Evolutionary conservation across 2,113 vertebrate genomes (phyloP).

Genomic region (Thunnus maccoyii): DNA sequence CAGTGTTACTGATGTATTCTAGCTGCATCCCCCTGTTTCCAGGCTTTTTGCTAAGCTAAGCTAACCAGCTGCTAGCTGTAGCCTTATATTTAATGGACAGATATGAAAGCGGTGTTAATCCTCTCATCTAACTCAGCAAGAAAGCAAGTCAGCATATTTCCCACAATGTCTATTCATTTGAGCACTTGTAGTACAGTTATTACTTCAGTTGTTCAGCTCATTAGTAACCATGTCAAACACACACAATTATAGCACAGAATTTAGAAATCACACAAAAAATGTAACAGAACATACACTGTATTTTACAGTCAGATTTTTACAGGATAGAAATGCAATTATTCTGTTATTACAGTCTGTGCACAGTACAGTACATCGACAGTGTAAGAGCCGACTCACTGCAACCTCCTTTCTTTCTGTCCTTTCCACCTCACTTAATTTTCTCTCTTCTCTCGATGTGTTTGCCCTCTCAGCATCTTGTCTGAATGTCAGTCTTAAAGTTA

Average conservation of each 20-base stretch:
- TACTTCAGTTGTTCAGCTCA: not conserved
- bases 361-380: not conserved
- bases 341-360: not conserved
- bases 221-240: not conserved
- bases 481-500: not conserved
- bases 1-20: too few species aligned
- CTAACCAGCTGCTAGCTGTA: too few species aligned
- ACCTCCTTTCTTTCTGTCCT: not conserved
- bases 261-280: too few species aligned
- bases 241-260: not conserved
- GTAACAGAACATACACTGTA: not conserved
- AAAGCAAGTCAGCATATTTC: too few species aligned
- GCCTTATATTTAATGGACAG: too few species aligned
- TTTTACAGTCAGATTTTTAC: not conserved
- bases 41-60: too few species aligned
- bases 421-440: not conserved
- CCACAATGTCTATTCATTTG: not conserved
- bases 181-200: not conserved
- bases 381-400: not conserved
- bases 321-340: not conserved
- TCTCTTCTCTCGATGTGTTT: not conserved
- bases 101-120: too few species aligned
- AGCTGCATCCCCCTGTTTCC: too few species aligned
- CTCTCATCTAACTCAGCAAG: too few species aligned
- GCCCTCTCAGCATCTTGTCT: constrained; percentile 6